A percentile compares a stretch with the other conserved stretches of the same genome.
Evolutionary conservation across 1,140 invertebrate species (phyloP).

Genomic region (Mylabris phalerata): DNA sequence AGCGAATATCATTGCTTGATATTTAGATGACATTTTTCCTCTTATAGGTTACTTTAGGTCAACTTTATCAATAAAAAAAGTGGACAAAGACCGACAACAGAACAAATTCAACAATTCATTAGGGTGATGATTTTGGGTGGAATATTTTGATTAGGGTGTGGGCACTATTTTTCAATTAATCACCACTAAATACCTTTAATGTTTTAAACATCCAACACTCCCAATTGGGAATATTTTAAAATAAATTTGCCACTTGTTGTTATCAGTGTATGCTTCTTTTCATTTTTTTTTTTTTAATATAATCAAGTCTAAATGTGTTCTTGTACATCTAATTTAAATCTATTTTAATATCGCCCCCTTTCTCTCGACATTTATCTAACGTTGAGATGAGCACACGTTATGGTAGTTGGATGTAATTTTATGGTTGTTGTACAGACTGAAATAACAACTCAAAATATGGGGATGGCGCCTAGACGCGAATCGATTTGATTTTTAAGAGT

Average conservation of each 20-base stretch:
- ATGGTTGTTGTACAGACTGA: no score
- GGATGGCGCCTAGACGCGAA: no score
- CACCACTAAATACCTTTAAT: background rate
- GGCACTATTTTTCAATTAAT: background rate
- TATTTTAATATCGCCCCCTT: background rate
- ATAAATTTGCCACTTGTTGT: background rate
- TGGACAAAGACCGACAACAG: conserved; percentile 1
- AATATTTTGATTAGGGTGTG: conserved; percentile 11
- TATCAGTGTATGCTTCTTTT: background rate
- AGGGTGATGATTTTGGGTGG: background rate
- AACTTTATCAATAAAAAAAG: background rate
- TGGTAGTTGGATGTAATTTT: no score
- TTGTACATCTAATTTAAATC: background rate
- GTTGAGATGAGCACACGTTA: no score
- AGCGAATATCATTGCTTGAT: conserved; percentile 11
- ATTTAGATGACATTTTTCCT: conserved; percentile 11
- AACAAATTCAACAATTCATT: no score
- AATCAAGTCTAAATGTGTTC: background rate
- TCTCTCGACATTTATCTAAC: background rate
- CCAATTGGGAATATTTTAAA: background rate
- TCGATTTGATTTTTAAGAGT: no score
- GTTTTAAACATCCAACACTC: conserved; percentile 7
- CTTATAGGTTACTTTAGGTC: conserved; percentile 7
- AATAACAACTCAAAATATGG: no score
- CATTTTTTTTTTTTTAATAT: background rate